Conservation (phyloP, 2,888 invertebrate genomes). For the Leptinotarsa tumamoca region DNA sequence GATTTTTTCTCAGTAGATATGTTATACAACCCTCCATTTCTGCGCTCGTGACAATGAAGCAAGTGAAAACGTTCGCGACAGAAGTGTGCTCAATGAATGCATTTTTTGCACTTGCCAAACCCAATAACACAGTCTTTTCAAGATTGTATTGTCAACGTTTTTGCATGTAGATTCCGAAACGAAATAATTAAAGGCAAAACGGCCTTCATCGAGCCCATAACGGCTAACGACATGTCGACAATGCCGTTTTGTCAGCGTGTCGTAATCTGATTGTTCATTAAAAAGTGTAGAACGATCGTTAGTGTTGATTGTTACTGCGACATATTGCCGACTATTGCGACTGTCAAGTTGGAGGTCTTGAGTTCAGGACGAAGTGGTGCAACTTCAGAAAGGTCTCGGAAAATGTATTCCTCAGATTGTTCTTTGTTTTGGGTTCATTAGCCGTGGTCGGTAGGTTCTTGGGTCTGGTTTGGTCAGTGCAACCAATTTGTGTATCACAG, state of each 20-base stretch:
- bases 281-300: slow-evolving; percentile 57
- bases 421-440: too few relatives aligned
- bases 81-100: slow-evolving; percentile 42
- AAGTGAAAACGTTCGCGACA: slow-evolving; percentile 30
- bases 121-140: slow-evolving; percentile 39
- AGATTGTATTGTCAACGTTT: slow-evolving; percentile 38
- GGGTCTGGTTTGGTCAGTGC: too few relatives aligned
- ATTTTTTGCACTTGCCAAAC: slow-evolving; percentile 40
- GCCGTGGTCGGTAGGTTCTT: too few relatives aligned
- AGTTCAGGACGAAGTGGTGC: slow-evolving; percentile 24
- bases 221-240: slow-evolving; percentile 51
- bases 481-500: too few relatives aligned
- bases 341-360: slow-evolving; percentile 32
- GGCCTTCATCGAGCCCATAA: slow-evolving; percentile 47
- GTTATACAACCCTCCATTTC: not conserved
- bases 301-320: slow-evolving; percentile 55
- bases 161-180: slow-evolving; percentile 42
- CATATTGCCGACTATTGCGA: slow-evolving; percentile 44
- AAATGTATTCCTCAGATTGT: too few relatives aligned
- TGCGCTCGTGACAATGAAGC: slow-evolving; percentile 9
- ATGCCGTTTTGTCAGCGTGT: slow-evolving; percentile 47
- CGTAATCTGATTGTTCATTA: slow-evolving; percentile 57
- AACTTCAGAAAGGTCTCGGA: not conserved
- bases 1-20: too few relatives aligned
- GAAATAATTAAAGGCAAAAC: slow-evolving; percentile 49